Percentiles rank a stretch among this genome's conserved stretches.
Evolutionary conservation across 2,113 vertebrate species (phyloP).

Genomic region (Hemiprocne comata): DNA sequence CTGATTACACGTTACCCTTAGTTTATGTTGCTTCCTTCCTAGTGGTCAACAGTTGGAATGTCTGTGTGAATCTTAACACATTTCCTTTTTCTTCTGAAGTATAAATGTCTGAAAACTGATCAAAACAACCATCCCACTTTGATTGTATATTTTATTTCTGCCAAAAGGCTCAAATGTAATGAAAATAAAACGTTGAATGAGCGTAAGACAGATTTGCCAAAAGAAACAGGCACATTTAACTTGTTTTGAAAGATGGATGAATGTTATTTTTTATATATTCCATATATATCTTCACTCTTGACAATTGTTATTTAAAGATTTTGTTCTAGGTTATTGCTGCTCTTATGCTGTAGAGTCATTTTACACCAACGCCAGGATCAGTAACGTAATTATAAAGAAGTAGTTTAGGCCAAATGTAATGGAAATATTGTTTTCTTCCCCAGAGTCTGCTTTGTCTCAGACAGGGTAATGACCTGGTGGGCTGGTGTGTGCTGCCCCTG

Average conservation of each 20-base stretch:
- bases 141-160: not conserved
- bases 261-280: conserved; percentile 22
- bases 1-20: not conserved
- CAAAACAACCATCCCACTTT: not conserved
- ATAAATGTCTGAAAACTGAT: not conserved
- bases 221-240: not conserved
- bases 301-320: conserved; percentile 37
- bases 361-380: not conserved
- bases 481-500: no score
- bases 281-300: not conserved
- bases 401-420: not conserved
- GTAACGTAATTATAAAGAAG: conserved; percentile 21
- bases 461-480: not conserved
- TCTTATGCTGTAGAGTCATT: not conserved
- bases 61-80: not conserved
- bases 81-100: not conserved
- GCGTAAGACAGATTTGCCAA: conserved; percentile 1
- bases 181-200: conserved; percentile 21
- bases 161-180: not conserved
- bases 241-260: conserved; percentile 39
- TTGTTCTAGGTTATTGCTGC: not conserved
- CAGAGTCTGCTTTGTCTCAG: not conserved
- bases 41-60: not conserved
- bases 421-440: not conserved
- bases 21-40: not conserved